phyloP scores from a whole-genome alignment of 1,140 invertebrate species.

The Pemphigus obesinymphae region DNA sequence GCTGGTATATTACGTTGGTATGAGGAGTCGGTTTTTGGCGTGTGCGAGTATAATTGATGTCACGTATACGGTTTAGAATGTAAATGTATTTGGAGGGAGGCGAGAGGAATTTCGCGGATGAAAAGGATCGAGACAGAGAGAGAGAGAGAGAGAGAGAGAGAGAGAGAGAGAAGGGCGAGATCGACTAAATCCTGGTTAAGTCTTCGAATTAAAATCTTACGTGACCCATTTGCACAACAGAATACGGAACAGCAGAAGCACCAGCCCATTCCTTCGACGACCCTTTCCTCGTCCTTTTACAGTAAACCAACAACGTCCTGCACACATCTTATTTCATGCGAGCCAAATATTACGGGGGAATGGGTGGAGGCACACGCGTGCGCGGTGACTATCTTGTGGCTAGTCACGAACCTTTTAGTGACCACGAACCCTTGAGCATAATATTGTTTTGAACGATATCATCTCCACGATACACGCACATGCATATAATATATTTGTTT shows the following conservation, averaged over 20 bases:
- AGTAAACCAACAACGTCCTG: too few species aligned
- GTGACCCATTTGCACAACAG: neutral
- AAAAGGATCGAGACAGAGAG: too few species aligned
- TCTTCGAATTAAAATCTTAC: conserved; percentile 4
- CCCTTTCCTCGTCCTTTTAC: too few species aligned
- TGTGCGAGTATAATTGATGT: neutral
- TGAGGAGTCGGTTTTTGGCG: neutral
- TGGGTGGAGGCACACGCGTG: neutral
- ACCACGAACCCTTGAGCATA: neutral
- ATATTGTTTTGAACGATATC: neutral
- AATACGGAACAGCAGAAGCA: neutral
- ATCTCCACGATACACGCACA: neutral
- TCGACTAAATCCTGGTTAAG: neutral
- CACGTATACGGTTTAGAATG: neutral
- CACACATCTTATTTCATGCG: too few species aligned
- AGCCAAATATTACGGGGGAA: neutral
- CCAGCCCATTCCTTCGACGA: neutral
- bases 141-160: too few species aligned
- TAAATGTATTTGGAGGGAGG: neutral
- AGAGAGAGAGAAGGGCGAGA: neutral
- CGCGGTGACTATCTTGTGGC: neutral
- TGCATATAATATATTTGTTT: neutral
- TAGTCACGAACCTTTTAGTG: too few species aligned
- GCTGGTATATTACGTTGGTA: neutral
- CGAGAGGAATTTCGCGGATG: too few species aligned